Percentiles rank a stretch among this genome's conserved stretches.
phyloP scores from a whole-genome alignment of 1,140 invertebrate genomes.

The Chelonus insularis region DNA sequence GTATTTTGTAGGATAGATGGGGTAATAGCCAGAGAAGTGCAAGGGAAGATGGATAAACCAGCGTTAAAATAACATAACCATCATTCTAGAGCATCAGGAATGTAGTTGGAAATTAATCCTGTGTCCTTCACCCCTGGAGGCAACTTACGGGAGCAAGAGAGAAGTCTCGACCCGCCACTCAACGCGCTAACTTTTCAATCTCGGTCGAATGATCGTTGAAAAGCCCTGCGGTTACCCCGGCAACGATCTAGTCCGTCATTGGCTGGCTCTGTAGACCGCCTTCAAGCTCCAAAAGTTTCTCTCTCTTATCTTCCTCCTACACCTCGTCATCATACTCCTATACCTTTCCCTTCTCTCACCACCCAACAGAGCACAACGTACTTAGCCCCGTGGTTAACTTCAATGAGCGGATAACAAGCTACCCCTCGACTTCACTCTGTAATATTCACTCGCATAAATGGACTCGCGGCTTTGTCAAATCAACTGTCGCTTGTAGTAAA shows the following conservation, averaged over 20 bases:
- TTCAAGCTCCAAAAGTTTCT: constrained; percentile 26
- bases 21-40: background rate
- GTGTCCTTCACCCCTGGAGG: constrained; percentile 2
- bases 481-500: constrained; percentile 55
- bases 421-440: constrained; percentile 52
- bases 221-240: constrained; percentile 54
- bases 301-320: constrained; percentile 15
- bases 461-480: constrained; percentile 59
- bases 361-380: constrained; percentile 38
- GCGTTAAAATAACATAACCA: constrained; percentile 16
- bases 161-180: constrained; percentile 19
- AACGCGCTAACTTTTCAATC: constrained; percentile 59
- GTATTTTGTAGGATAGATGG: background rate
- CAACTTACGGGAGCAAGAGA: background rate
- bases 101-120: constrained; percentile 9
- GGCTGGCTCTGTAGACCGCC: constrained; percentile 44
- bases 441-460: constrained; percentile 58
- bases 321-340: constrained; percentile 17
- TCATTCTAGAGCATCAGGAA: constrained; percentile 3
- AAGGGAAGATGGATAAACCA: constrained; percentile 9
- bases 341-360: background rate
- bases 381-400: constrained; percentile 61
- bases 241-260: constrained; percentile 58
- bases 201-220: constrained; percentile 56
- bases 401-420: constrained; percentile 61